phyloP scores from a whole-genome alignment of 2,113 vertebrate genomes.

The Heloderma charlesbogerti region DNA sequence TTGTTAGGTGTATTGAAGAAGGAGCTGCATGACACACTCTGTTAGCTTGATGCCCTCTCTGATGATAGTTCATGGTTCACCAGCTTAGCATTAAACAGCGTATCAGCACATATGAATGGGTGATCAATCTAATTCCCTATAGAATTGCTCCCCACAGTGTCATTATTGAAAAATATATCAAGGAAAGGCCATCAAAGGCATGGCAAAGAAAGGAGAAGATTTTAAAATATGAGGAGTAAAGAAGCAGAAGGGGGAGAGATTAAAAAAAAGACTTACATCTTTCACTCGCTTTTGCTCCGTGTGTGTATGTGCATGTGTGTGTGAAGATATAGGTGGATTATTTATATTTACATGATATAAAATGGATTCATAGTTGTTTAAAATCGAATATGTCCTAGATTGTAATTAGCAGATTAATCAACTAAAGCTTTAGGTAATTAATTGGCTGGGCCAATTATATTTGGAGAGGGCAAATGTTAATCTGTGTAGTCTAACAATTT shows the following conservation, averaged over 20 bases:
- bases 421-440: not conserved
- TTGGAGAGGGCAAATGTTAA: not conserved
- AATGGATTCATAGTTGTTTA: not conserved
- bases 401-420: constrained; percentile 1
- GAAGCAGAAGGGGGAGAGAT: not conserved
- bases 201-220: constrained; percentile 21
- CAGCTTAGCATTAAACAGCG: constrained; percentile 79
- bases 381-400: not conserved
- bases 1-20: constrained; percentile 65
- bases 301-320: not conserved
- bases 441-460: not conserved
- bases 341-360: not conserved
- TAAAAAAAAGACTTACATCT: not conserved
- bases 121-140: constrained; percentile 80
- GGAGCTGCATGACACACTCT: constrained; percentile 67
- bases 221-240: constrained; percentile 18
- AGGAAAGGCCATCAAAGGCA: constrained; percentile 68
- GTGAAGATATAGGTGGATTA: not conserved
- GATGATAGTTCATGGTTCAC: constrained; percentile 80
- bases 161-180: constrained; percentile 75
- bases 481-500: not conserved
- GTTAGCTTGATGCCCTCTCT: constrained; percentile 77
- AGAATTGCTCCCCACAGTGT: constrained; percentile 76
- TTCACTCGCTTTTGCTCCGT: not conserved
- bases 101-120: constrained; percentile 77